Percentiles rank a stretch among this genome's conserved stretches.
Evolutionary conservation across 2,113 vertebrate genomes (phyloP).

Genomic region (Colius striatus): DNA sequence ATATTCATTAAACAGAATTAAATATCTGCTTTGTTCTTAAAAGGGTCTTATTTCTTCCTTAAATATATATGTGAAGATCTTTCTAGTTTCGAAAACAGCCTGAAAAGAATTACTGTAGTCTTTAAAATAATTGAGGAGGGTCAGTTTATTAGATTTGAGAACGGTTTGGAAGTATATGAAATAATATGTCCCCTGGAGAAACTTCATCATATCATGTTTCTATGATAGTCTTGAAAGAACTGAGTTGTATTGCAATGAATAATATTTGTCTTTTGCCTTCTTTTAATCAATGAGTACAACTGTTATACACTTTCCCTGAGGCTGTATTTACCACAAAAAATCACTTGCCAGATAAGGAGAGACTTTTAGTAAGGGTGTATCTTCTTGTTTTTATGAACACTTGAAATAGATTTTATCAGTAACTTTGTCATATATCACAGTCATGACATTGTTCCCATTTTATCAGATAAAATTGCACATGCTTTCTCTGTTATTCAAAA

Average conservation of each 20-base stretch:
- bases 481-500: neutral
- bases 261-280: constrained; percentile 58
- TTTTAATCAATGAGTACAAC: constrained; percentile 71
- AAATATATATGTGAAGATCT: constrained; percentile 24
- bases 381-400: neutral
- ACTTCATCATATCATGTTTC: constrained; percentile 33
- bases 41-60: constrained; percentile 2
- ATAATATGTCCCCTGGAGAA: constrained; percentile 54
- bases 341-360: constrained; percentile 17
- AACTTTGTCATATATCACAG: neutral
- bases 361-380: neutral
- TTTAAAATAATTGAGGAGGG: constrained; percentile 37
- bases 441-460: neutral
- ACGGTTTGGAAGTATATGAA: constrained; percentile 44
- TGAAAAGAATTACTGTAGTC: constrained; percentile 22
- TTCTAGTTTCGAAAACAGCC: neutral
- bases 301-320: constrained; percentile 29
- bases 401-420: constrained; percentile 37
- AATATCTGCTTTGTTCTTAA: constrained; percentile 6
- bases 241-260: constrained; percentile 62
- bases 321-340: constrained; percentile 51
- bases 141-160: constrained; percentile 49
- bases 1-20: constrained; percentile 9
- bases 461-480: neutral
- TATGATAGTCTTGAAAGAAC: constrained; percentile 57